These are phyloP conservation scores for Gambusia holbrooki DNA, from an alignment of 2,113 vertebrate genomes.

Conservation along the genomic window DNA sequence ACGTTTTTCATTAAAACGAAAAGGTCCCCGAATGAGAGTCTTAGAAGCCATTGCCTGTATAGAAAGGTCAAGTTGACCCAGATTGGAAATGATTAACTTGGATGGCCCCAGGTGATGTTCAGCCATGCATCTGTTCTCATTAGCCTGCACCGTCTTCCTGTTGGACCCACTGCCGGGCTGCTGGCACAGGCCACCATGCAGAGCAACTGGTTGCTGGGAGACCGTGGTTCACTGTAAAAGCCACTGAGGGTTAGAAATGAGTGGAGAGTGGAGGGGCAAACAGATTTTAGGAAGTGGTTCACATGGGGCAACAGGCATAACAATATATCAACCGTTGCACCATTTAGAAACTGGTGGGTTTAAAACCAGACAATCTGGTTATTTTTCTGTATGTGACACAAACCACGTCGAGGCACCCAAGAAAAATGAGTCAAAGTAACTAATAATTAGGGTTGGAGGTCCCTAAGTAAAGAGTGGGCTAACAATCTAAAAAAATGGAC, in stretches of 20 bases:
- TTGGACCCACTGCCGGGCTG: constrained; percentile 32
- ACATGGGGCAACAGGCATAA: no score
- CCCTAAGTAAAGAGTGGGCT: no score
- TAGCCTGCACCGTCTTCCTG: constrained; percentile 48
- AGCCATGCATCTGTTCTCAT: constrained; percentile 56
- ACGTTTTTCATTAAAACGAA: constrained; percentile 42
- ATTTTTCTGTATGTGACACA: no score
- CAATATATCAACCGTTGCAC: no score
- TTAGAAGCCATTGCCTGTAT: constrained; percentile 26
- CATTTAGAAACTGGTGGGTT: no score
- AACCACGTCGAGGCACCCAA: no score
- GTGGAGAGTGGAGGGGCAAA: constrained; percentile 13
- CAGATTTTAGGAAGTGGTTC: no score
- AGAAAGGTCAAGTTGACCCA: constrained; percentile 30
- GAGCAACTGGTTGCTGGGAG: constrained; percentile 58
- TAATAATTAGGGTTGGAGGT: no score
- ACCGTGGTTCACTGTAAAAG: constrained; percentile 30
- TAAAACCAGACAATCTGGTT: no score
- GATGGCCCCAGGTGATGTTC: constrained; percentile 50
- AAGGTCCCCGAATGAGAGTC: constrained; percentile 14
- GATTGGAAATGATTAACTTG: constrained; percentile 61
- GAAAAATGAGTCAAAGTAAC: no score
- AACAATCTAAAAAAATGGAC: no score
- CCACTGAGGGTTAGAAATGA: constrained; percentile 18
- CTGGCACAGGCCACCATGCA: constrained; percentile 19